Conservation (phyloP, 2,113 vertebrate genomes). For the Ploceus nigricollis region DNA sequence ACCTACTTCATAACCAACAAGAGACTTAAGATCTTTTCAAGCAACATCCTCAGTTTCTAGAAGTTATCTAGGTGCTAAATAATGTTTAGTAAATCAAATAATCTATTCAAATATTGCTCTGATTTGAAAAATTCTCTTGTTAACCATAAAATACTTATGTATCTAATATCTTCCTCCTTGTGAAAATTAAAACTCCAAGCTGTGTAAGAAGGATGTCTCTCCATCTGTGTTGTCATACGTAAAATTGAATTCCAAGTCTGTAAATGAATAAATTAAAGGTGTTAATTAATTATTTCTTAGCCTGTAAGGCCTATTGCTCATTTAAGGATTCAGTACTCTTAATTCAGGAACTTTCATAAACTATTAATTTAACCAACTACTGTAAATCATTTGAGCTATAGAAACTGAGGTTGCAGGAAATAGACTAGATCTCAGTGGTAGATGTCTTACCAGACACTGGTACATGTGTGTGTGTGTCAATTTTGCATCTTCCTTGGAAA, state of each 20-base stretch:
- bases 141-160: neutral
- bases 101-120: neutral
- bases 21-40: neutral
- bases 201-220: neutral
- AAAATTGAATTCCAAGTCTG: neutral
- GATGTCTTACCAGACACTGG: neutral
- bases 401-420: neutral
- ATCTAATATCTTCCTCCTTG: neutral
- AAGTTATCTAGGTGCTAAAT: neutral
- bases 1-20: neutral
- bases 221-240: neutral
- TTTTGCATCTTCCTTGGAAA: neutral
- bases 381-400: neutral
- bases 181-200: neutral
- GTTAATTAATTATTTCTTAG: neutral
- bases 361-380: neutral
- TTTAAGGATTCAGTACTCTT: neutral
- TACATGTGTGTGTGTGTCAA: no score
- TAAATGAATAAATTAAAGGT: neutral
- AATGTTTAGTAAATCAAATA: neutral
- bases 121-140: neutral
- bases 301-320: fast-evolving
- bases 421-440: neutral
- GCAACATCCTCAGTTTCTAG: neutral
- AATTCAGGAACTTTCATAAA: neutral